Evolutionary conservation across 2,888 invertebrate species (phyloP).

Genomic region (Tenthredo livida): DNA sequence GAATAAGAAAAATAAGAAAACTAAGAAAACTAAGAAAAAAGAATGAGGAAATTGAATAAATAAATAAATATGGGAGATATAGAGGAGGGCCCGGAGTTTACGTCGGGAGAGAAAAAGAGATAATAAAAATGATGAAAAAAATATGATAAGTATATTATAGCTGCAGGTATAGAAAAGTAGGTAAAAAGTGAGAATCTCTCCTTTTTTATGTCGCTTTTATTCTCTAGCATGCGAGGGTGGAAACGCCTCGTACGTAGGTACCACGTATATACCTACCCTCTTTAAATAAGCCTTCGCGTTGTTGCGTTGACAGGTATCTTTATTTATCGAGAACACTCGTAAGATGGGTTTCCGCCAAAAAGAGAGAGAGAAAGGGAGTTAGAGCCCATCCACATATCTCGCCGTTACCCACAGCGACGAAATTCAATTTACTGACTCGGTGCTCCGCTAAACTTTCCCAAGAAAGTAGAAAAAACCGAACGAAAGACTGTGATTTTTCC

Average conservation of each 20-base stretch:
- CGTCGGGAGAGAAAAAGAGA: neutral
- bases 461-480: neutral
- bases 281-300: constrained; percentile 38
- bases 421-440: constrained; percentile 14
- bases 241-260: neutral
- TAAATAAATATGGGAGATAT: neutral
- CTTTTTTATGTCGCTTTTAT: constrained; percentile 23
- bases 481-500: neutral
- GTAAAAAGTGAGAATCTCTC: constrained; percentile 26
- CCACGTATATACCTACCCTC: neutral
- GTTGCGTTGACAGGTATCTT: constrained; percentile 49
- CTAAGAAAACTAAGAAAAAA: neutral
- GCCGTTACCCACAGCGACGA: constrained; percentile 29
- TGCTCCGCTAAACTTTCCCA: neutral
- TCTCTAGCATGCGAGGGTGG: neutral
- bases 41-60: neutral
- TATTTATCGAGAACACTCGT: constrained; percentile 49
- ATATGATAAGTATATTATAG: constrained; percentile 4
- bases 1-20: neutral
- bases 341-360: constrained; percentile 3
- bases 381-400: constrained; percentile 5
- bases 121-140: constrained; percentile 7
- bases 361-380: neutral
- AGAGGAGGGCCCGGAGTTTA: neutral
- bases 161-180: neutral